Base-by-base conservation (phyloP, 2,888 invertebrate species). In the Drosophila niveifrons region DNA sequence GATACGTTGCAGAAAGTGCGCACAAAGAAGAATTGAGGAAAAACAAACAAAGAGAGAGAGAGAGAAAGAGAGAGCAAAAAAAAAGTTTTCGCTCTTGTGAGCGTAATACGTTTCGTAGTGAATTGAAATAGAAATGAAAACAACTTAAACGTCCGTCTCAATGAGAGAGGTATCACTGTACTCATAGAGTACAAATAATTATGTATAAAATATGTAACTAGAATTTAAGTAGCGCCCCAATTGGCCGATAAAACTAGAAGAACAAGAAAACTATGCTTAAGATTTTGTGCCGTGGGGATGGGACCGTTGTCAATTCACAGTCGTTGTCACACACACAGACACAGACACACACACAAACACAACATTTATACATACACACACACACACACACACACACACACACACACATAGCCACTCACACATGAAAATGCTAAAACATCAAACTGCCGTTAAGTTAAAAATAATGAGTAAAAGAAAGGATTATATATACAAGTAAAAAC, bases 391-490 rank as follows among this genome's bases (percentile, higher is more conserved):
- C 18, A 69, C 55, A 55, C 18, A 51, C 55, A 52, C 29, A 65
- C 4, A 59, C 43, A 59, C 31, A 59, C 39, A 59, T 7, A 34
- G 46, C 64, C 58, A 62, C 7, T 57, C 23, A 67, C 43, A 78
- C 61, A 81, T 64, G 61, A 71, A 69, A 62, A 81, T 63, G 74
- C 62, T 78, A 84, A 82, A 84, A 87, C 87, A 88, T 85, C 88
- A 88, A 85, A 85, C 85, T 85, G 85, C 85, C 85, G 85, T 85
- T 85, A 85, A 81, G 88, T 88, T 85, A 73, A 87, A 83, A 69
- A 66, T 75, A 66, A 78, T 75, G 72, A 73, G 66, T 71, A 77
- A 81, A 76, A 56, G 52, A 64, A 82, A 78, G 50, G 62, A 78
- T 65, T 76, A 78, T 80, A 73, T 77, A 84, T 68, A 78, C 59